Conservation (phyloP, 2,888 invertebrate species). For the Dasypogon diadema region DNA sequence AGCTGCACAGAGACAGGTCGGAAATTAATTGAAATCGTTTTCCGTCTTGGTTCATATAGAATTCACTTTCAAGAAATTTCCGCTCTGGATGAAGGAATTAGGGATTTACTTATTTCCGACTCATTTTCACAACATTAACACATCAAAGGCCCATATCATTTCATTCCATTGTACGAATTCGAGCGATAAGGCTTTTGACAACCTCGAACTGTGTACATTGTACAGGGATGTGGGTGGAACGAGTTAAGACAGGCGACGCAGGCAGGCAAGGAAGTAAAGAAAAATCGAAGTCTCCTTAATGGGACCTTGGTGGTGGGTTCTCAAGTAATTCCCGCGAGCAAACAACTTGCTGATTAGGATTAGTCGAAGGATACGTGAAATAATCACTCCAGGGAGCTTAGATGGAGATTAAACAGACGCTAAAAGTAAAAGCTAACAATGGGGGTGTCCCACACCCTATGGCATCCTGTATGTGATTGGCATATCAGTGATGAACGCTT, state of each 20-base stretch:
- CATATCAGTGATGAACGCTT: background rate
- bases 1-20: too few relatives aligned
- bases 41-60: too few relatives aligned
- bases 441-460: background rate
- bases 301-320: constrained; percentile 20
- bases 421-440: background rate
- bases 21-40: too few relatives aligned
- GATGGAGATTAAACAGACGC: constrained; percentile 36
- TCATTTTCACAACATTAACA: background rate
- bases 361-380: constrained; percentile 40
- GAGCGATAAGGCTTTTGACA: constrained; percentile 24
- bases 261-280: too few relatives aligned
- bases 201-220: background rate
- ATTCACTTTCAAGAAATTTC: too few relatives aligned
- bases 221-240: background rate
- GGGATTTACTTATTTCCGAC: background rate
- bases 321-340: constrained; percentile 12
- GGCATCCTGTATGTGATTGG: background rate
- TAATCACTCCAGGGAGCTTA: constrained; percentile 33
- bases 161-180: background rate
- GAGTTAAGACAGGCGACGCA: background rate
- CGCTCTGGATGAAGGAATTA: too few relatives aligned
- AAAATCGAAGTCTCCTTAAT: constrained; percentile 21
- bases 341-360: constrained; percentile 34
- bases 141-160: background rate